Conservation (phyloP, 2,888 invertebrate species). For the Desoria tigrina region DNA sequence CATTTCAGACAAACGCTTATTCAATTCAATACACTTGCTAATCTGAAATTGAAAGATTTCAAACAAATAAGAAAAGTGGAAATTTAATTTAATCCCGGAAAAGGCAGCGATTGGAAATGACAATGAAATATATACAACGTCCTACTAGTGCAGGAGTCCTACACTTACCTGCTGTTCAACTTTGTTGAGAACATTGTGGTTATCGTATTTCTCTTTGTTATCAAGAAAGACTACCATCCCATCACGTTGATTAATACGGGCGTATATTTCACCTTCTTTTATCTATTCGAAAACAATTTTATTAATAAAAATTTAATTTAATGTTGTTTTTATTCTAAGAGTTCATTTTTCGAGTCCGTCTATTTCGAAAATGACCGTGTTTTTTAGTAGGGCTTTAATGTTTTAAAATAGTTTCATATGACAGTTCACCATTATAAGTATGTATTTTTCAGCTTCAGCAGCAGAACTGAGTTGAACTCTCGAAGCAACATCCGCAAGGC, state of each 20-base stretch:
- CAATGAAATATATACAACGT: background rate
- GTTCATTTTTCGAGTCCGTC: too few species aligned
- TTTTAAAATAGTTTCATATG: too few species aligned
- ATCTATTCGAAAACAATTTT: too few species aligned
- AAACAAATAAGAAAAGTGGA: too few species aligned
- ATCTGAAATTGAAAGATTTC: too few species aligned
- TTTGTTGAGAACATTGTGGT: conserved; percentile 80
- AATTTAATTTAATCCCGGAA: too few species aligned
- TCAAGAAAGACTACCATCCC: conserved; percentile 97
- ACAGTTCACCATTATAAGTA: conserved; percentile 86
- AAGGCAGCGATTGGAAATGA: too few species aligned
- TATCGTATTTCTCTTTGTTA: conserved; percentile 91
- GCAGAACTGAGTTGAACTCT: conserved; percentile 80
- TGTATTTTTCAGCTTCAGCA: conserved; percentile 86
- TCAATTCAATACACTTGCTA: conserved; percentile 41
- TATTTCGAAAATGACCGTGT: background rate
- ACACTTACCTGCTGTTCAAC: conserved; percentile 69
- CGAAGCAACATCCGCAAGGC: conserved; percentile 83
- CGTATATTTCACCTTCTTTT: conserved; percentile 94
- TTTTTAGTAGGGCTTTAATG: too few species aligned
- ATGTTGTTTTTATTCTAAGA: background rate
- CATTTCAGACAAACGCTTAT: conserved; percentile 43
- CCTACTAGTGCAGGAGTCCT: background rate
- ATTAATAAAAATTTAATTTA: conserved; percentile 32
- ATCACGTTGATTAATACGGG: conserved; percentile 94